phyloP scores from a whole-genome alignment of 2,888 invertebrate genomes.

The Luffia ferchaultella region DNA sequence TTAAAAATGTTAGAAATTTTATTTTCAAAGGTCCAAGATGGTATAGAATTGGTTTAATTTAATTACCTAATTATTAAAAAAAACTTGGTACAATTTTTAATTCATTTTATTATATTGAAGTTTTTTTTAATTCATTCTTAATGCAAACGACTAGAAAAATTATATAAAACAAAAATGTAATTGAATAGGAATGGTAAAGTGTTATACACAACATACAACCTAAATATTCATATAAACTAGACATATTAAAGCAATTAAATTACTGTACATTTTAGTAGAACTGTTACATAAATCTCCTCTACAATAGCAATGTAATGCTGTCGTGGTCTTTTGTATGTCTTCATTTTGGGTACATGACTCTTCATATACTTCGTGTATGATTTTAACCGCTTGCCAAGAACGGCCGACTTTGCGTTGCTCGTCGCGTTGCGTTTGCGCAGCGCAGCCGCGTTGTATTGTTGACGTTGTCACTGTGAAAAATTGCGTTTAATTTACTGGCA shows the following conservation, averaged over 20 bases:
- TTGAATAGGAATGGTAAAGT: too few species aligned
- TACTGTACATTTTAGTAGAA: neutral
- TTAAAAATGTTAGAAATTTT: too few species aligned
- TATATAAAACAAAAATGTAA: too few species aligned
- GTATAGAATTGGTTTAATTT: too few species aligned
- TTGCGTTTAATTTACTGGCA: too few species aligned
- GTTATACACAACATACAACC: too few species aligned
- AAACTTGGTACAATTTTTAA: too few species aligned
- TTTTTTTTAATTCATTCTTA: too few species aligned
- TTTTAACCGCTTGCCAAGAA: constrained; percentile 68
- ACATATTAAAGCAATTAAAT: neutral
- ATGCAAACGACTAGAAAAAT: neutral
- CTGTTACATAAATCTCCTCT: constrained; percentile 75
- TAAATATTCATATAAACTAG: neutral
- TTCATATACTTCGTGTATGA: constrained; percentile 73
- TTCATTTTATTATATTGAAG: too few species aligned
- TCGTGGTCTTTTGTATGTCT: constrained; percentile 63
- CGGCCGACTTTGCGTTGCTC: constrained; percentile 60
- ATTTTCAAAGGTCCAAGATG: too few species aligned
- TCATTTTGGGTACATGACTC: constrained; percentile 72
- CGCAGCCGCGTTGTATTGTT: constrained; percentile 68
- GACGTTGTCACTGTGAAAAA: neutral
- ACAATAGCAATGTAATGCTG: constrained; percentile 77
- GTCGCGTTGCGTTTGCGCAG: constrained; percentile 70
- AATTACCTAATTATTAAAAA: too few species aligned